These are phyloP conservation scores for Pollenia amentaria DNA, from an alignment of 2,888 invertebrate species.

Conservation along the genomic window DNA sequence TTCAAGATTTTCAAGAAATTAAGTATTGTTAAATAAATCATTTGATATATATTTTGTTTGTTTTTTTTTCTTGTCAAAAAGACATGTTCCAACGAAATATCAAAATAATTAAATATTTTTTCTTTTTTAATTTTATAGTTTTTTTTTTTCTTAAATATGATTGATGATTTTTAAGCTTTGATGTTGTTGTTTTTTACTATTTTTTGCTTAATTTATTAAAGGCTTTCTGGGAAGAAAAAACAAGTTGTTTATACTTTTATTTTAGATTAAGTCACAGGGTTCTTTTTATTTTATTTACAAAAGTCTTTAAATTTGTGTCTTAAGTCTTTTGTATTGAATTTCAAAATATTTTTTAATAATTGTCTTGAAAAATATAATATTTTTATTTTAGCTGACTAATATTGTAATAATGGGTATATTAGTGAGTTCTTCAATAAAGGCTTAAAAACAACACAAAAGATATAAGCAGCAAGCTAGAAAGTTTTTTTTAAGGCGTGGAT, in stretches of 20 bases:
- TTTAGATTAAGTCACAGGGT: neutral
- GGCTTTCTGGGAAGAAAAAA: neutral
- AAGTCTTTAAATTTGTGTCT: constrained; percentile 32
- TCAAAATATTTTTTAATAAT: constrained; percentile 10
- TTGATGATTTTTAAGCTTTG: constrained; percentile 54
- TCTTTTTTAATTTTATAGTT: neutral
- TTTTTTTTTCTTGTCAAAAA: constrained; percentile 10
- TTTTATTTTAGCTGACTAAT: constrained; percentile 44
- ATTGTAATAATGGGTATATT: constrained; percentile 27
- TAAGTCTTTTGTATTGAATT: constrained; percentile 49
- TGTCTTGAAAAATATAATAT: constrained; percentile 33
- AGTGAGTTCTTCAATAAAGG: neutral
- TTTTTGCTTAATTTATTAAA: constrained; percentile 23
- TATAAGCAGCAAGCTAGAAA: neutral
- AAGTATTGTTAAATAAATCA: constrained; percentile 7
- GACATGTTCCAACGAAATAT: constrained; percentile 15
- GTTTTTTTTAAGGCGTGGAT: neutral
- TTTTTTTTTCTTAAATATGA: constrained; percentile 56
- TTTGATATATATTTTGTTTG: constrained; percentile 8
- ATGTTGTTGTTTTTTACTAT: constrained; percentile 16
- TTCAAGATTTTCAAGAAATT: constrained; percentile 4
- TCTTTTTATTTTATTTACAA: constrained; percentile 12
- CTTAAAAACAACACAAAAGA: neutral
- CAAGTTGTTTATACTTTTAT: neutral
- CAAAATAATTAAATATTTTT: neutral